Evolutionary conservation across 1,140 invertebrate genomes (phyloP).

Genomic region (Caenorhabditis briggsae): DNA sequence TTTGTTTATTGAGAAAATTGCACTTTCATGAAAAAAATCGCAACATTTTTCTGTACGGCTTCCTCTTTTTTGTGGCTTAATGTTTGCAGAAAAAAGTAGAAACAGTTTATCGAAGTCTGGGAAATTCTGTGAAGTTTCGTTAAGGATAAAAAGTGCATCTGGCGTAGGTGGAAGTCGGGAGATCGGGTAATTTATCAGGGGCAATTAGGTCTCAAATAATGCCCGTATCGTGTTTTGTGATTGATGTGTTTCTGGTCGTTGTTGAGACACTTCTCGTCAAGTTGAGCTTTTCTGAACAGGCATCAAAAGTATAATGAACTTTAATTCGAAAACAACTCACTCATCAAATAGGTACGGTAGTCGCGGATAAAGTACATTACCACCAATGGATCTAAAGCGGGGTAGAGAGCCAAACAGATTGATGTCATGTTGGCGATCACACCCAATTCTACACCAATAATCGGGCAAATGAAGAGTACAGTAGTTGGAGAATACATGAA

Average conservation of each 20-base stretch:
- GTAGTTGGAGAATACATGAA: slow-evolving; percentile 28
- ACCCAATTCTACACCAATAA: slow-evolving; percentile 20
- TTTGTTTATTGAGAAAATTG: slow-evolving; percentile 22
- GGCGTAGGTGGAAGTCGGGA: background rate
- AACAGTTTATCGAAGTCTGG: background rate
- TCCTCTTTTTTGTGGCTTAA: too few relatives aligned
- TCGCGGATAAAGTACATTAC: slow-evolving; percentile 25
- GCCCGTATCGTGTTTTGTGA: background rate
- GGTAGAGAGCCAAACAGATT: slow-evolving; percentile 31
- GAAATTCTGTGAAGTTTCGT: background rate
- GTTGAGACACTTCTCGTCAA: background rate
- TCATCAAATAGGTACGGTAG: slow-evolving; percentile 4
- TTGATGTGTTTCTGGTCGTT: slow-evolving; percentile 3
- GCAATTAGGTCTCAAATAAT: slow-evolving; percentile 33
- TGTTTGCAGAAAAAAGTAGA: background rate
- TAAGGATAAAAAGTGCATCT: background rate
- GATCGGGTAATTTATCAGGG: background rate
- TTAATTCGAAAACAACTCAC: background rate
- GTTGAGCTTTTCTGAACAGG: background rate
- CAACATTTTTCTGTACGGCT: background rate
- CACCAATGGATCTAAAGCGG: background rate
- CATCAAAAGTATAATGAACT: background rate
- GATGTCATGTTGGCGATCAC: slow-evolving; percentile 20
- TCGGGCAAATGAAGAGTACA: background rate
- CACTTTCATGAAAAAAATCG: slow-evolving; percentile 22